A percentile compares a stretch with the other conserved stretches of the same genome.
phyloP scores from a whole-genome alignment of 2,888 invertebrate species.

The Dryadula phaetusa region DNA sequence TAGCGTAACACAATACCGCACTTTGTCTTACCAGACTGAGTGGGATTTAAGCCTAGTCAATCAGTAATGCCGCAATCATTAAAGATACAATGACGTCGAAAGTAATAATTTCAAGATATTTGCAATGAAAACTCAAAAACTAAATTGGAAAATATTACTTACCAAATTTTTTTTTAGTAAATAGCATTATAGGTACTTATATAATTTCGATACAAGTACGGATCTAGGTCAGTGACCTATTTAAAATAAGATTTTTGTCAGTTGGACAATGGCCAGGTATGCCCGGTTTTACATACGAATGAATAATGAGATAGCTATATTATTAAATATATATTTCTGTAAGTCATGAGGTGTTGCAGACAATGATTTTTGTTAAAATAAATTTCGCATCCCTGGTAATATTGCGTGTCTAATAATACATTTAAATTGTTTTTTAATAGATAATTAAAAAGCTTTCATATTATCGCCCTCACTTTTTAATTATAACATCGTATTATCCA shows the following conservation, averaged over 20 bases:
- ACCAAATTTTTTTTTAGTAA: background rate
- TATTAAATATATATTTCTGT: background rate
- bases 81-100: too few relatives aligned
- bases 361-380: too few relatives aligned
- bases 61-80: too few relatives aligned
- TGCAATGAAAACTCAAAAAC: too few relatives aligned
- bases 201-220: background rate
- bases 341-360: background rate
- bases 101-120: too few relatives aligned
- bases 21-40: too few relatives aligned
- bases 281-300: conserved; percentile 17
- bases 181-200: background rate
- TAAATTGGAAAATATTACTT: too few relatives aligned
- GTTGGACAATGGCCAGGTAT: conserved; percentile 35
- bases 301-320: background rate
- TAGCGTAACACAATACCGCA: too few relatives aligned
- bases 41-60: too few relatives aligned
- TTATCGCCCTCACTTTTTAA: too few relatives aligned
- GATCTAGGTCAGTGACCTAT: conserved; percentile 32
- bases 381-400: too few relatives aligned
- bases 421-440: background rate
- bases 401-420: too few relatives aligned
- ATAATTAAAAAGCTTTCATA: background rate
- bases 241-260: conserved; percentile 37
- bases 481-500: background rate